phyloP scores from a whole-genome alignment of 2,888 invertebrate species.

The Tenthredo scrophulariae region DNA sequence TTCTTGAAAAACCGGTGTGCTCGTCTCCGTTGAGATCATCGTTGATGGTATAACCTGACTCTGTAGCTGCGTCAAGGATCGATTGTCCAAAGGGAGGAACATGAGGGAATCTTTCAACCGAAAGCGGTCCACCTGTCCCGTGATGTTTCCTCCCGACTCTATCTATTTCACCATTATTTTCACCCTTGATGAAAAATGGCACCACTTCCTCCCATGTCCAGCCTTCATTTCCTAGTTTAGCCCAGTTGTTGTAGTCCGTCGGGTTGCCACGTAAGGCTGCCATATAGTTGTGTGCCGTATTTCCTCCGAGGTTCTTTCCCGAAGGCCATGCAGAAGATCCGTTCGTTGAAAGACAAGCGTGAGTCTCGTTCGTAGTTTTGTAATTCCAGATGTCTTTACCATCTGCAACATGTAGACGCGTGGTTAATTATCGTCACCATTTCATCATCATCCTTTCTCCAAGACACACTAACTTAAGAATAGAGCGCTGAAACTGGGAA shows the following conservation, averaged over 20 bases:
- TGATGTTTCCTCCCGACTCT: constrained; percentile 82
- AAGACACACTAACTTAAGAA: background rate
- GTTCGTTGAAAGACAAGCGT: constrained; percentile 80
- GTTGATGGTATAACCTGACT: constrained; percentile 82
- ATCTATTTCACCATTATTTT: background rate
- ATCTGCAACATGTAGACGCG: constrained; percentile 63
- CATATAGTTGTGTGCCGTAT: constrained; percentile 89
- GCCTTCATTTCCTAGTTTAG: constrained; percentile 68
- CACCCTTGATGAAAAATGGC: background rate
- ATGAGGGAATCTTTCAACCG: constrained; percentile 83
- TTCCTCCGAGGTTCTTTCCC: constrained; percentile 87
- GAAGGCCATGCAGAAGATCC: constrained; percentile 84
- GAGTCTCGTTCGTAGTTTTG: constrained; percentile 82
- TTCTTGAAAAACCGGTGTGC: constrained; percentile 82
- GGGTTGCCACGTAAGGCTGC: constrained; percentile 90
- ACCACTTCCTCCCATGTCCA: background rate
- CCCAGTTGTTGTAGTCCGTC: constrained; percentile 89
- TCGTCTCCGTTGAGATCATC: constrained; percentile 78
- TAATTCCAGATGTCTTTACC: constrained; percentile 84
- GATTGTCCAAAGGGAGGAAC: constrained; percentile 83
- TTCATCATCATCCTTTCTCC: background rate
- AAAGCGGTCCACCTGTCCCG: constrained; percentile 82
- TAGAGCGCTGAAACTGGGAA: background rate
- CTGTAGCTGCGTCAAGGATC: constrained; percentile 82
- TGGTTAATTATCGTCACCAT: background rate